Percentiles rank a stretch among this genome's conserved stretches.
phyloP scores from a whole-genome alignment of 2,797 vertebrate genomes.

The Typhlichthys subterraneus region DNA sequence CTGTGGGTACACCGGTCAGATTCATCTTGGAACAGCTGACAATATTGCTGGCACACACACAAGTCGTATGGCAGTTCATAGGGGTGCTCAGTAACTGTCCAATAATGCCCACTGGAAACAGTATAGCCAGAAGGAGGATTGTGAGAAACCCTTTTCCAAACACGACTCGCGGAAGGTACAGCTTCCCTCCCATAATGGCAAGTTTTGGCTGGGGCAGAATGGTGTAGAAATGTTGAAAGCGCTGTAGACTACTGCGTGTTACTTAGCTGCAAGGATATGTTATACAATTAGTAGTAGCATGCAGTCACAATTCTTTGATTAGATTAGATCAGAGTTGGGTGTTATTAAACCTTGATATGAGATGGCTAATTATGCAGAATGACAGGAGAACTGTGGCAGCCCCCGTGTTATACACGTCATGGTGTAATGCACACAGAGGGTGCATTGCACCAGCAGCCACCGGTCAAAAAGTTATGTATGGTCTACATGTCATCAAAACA shows the following conservation, averaged over 20 bases:
- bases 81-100: slow-evolving; percentile 34
- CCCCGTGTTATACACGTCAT: neutral
- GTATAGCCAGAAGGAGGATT: slow-evolving; percentile 40
- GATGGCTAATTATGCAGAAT: slow-evolving; percentile 8
- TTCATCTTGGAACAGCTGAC: slow-evolving; percentile 89
- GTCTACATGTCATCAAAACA: neutral
- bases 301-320: neutral
- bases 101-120: slow-evolving; percentile 30
- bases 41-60: slow-evolving; percentile 94
- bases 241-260: slow-evolving; percentile 9
- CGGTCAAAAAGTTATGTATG: slow-evolving; percentile 38
- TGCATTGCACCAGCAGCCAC: slow-evolving; percentile 34
- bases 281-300: slow-evolving; percentile 12
- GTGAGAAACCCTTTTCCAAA: slow-evolving; percentile 22
- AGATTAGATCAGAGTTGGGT: neutral
- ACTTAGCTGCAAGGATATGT: slow-evolving; percentile 44
- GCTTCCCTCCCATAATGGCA: slow-evolving; percentile 42
- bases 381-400: slow-evolving; percentile 6
- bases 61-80: slow-evolving; percentile 80
- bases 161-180: slow-evolving; percentile 16
- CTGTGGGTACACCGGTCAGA: slow-evolving; percentile 75
- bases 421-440: slow-evolving; percentile 17
- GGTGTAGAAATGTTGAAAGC: slow-evolving; percentile 9
- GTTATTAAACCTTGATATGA: neutral
- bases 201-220: slow-evolving; percentile 1